Evolutionary conservation across 2,113 vertebrate species (phyloP).

Genomic region (Excalfactoria chinensis): DNA sequence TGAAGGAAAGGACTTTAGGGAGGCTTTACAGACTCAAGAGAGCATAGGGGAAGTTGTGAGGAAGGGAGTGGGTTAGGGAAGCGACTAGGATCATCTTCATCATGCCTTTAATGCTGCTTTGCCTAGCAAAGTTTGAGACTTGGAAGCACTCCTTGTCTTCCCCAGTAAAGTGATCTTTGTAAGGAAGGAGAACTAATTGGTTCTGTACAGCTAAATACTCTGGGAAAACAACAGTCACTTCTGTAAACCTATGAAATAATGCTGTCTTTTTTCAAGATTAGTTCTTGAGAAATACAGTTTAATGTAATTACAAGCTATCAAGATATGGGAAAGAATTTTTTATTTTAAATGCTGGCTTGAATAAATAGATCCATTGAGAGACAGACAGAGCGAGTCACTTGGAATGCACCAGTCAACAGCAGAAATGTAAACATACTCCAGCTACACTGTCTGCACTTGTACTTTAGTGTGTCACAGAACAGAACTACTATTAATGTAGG

Average conservation of each 20-base stretch:
- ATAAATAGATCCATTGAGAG: conserved; percentile 26
- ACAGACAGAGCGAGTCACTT: neutral
- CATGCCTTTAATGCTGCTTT: neutral
- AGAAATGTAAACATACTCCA: conserved; percentile 15
- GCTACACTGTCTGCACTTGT: neutral
- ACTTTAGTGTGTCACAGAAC: neutral
- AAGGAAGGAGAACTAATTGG: neutral
- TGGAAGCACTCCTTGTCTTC: neutral
- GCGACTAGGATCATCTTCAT: neutral
- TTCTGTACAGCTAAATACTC: neutral
- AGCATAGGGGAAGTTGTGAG: neutral
- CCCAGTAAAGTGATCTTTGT: neutral
- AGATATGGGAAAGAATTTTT: conserved; percentile 19
- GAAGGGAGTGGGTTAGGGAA: neutral
- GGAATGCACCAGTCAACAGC: conserved; percentile 9
- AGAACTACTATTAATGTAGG: neutral
- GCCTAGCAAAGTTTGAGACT: neutral
- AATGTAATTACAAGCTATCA: neutral
- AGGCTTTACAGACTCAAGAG: neutral
- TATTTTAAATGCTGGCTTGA: neutral
- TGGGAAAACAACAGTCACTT: neutral
- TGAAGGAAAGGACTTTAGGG: neutral
- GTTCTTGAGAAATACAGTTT: neutral
- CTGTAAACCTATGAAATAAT: neutral
- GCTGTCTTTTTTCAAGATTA: neutral